Evolutionary conservation across 92 coral and sea anemone genomes (phyloP).

Genomic region (Scolanthus callimorphus): DNA sequence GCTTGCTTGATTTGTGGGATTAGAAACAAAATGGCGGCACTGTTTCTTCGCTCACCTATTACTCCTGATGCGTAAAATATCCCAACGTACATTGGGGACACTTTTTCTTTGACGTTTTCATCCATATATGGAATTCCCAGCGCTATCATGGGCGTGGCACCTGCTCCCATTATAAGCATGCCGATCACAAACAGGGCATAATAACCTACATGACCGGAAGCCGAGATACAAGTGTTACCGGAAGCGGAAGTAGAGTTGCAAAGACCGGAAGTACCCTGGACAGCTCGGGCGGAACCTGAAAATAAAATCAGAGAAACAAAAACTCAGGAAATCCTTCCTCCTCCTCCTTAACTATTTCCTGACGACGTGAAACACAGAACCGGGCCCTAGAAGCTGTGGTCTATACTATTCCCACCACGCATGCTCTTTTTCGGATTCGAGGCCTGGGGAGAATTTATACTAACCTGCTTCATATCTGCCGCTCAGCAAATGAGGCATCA

Average conservation of each 20-base stretch:
- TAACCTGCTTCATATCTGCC: constrained; percentile 71
- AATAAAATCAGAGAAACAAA: no score
- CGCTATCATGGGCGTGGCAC: constrained; percentile 67
- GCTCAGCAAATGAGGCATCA: constrained; percentile 73
- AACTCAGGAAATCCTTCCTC: no score
- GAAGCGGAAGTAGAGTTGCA: constrained; percentile 1
- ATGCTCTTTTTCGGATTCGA: no score
- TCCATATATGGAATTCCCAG: constrained; percentile 70
- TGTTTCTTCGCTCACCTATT: constrained; percentile 23
- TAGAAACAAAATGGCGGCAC: no score
- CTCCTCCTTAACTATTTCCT: no score
- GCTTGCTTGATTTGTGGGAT: no score
- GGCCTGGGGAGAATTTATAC: no score
- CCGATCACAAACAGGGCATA: constrained; percentile 57
- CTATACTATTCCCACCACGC: no score
- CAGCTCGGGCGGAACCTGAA: no score
- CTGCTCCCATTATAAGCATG: constrained; percentile 66
- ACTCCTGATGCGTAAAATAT: constrained; percentile 43
- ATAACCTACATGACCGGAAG: constrained; percentile 8
- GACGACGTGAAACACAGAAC: no score
- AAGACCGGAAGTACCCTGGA: no score
- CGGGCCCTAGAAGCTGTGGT: no score
- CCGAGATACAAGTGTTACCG: not conserved
- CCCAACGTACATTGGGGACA: constrained; percentile 74
- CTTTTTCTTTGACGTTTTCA: constrained; percentile 71